These are phyloP conservation scores for Pseudomugil tenellus DNA, from an alignment of 2,797 vertebrate species.

Conservation along the genomic window DNA sequence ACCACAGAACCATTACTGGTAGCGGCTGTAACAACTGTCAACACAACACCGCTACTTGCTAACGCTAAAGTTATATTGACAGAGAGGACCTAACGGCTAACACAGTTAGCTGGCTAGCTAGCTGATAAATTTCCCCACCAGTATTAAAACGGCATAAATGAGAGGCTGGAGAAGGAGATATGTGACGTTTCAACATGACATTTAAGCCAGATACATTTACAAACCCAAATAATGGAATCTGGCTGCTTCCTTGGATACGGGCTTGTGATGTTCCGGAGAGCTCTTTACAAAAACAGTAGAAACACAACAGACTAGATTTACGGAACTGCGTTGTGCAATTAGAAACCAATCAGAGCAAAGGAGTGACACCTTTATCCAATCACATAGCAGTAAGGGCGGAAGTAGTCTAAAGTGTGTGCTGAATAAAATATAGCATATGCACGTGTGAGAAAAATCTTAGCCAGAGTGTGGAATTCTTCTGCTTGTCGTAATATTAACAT, in stretches of 20 bases:
- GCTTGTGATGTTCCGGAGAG: conserved; percentile 30
- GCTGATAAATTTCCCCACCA: conserved; percentile 27
- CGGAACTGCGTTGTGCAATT: conserved; percentile 41
- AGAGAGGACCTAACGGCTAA: conserved; percentile 43
- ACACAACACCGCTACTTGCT: conserved; percentile 13
- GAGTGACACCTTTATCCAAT: conserved; percentile 42
- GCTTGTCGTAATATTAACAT: too few relatives aligned
- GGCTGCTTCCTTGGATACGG: neutral
- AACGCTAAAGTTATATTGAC: conserved; percentile 20
- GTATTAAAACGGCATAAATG: neutral
- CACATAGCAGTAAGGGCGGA: conserved; percentile 43
- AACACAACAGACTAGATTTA: conserved; percentile 68
- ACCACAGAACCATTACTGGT: too few relatives aligned
- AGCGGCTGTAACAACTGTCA: conserved; percentile 26
- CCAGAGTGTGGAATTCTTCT: too few relatives aligned
- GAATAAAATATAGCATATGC: neutral
- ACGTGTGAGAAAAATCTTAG: too few relatives aligned
- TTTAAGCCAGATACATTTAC: conserved; percentile 23
- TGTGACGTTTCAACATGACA: neutral
- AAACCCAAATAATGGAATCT: conserved; percentile 40
- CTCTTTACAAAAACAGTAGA: conserved; percentile 52
- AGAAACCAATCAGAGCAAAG: conserved; percentile 66
- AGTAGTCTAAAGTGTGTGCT: too few relatives aligned
- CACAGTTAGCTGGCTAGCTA: conserved; percentile 59
- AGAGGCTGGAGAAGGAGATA: neutral